These are phyloP conservation scores for Talpa occidentalis DNA, from an alignment of 2,113 vertebrate genomes.

Conservation along the genomic window DNA sequence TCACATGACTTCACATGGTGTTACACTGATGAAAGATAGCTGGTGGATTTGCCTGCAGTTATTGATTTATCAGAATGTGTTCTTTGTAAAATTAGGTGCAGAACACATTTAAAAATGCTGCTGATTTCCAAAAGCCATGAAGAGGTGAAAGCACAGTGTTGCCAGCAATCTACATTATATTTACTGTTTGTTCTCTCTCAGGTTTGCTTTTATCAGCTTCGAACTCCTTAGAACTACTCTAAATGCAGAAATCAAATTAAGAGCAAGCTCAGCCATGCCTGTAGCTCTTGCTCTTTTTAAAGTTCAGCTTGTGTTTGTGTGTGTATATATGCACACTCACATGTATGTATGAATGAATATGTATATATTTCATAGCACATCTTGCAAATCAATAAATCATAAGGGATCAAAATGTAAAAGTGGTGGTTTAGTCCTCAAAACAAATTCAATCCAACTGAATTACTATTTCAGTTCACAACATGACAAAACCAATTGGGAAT, in stretches of 20 bases:
- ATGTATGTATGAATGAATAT: background rate
- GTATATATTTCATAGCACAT: constrained; percentile 39
- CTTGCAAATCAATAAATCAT: constrained; percentile 72
- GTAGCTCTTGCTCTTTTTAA: constrained; percentile 48
- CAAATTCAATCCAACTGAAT: constrained; percentile 67
- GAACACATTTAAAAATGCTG: background rate
- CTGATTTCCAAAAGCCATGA: constrained; percentile 54
- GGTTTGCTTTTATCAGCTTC: constrained; percentile 56
- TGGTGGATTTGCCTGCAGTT: background rate
- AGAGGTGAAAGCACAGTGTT: background rate
- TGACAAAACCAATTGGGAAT: constrained; percentile 60
- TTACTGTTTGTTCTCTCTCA: background rate
- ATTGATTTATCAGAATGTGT: background rate
- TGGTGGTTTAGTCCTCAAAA: constrained; percentile 51
- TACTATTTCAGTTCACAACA: constrained; percentile 40
- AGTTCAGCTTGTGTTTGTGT: background rate
- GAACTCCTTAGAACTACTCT: background rate
- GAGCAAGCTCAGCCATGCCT: constrained; percentile 45
- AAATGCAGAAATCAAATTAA: constrained; percentile 47
- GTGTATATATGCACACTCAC: background rate
- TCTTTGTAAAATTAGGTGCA: constrained; percentile 38
- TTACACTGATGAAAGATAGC: no score
- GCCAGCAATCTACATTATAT: background rate
- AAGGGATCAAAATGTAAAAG: constrained; percentile 63
- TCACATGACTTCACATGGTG: constrained; percentile 5